phyloP scores from a whole-genome alignment of 64 coral and sea anemone genomes.

The Catalaphyllia jardinei region DNA sequence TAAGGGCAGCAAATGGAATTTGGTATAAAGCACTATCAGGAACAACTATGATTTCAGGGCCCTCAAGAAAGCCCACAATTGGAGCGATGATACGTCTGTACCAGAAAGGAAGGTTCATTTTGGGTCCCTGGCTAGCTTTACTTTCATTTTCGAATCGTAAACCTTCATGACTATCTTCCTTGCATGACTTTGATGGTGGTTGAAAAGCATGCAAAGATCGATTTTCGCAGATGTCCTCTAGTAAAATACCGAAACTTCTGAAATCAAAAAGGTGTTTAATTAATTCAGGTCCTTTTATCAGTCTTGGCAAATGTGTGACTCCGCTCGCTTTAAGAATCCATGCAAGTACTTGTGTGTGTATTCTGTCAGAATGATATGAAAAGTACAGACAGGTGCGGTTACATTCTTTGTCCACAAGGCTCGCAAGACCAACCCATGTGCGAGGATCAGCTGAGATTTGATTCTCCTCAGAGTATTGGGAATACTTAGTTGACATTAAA shows the following conservation, averaged over 20 bases:
- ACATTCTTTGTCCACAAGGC: background rate
- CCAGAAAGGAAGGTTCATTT: background rate
- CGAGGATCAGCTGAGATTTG: background rate
- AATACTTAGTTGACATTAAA: background rate
- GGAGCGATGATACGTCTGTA: slow-evolving; percentile 1
- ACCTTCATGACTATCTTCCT: background rate
- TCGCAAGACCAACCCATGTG: background rate
- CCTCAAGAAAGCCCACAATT: background rate
- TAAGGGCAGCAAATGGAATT: background rate
- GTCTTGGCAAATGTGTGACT: background rate
- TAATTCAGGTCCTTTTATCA: background rate
- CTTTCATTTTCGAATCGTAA: background rate
- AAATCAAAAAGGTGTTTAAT: background rate
- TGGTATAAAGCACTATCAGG: background rate
- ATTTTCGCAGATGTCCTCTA: background rate
- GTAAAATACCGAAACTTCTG: background rate
- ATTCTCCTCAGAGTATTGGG: background rate
- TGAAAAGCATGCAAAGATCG: background rate
- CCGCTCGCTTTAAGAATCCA: background rate
- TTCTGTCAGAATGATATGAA: background rate
- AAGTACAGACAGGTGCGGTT: background rate
- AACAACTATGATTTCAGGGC: background rate
- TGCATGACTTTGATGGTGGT: background rate
- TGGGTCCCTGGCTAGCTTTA: background rate
- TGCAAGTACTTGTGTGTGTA: background rate